A percentile compares a stretch with the other conserved stretches of the same genome.
Conservation (phyloP, 2,888 invertebrate genomes). For the Arctia plantaginis region DNA sequence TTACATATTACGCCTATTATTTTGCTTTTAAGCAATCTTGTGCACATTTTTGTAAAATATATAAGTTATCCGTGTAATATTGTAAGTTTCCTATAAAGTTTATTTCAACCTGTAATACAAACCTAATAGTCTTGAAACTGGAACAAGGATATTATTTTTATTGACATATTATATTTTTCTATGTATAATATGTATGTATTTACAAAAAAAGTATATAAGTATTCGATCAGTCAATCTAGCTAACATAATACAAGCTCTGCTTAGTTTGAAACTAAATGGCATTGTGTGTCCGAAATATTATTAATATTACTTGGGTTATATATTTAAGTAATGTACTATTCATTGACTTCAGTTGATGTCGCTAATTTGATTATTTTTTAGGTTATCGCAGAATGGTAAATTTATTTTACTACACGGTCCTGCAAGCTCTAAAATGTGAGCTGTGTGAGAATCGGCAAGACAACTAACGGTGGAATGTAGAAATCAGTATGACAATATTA, state of each 20-base stretch:
- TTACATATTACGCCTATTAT: constrained; percentile 60
- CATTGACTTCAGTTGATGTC: too few relatives aligned
- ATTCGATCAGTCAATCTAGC: too few relatives aligned
- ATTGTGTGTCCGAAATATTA: too few relatives aligned
- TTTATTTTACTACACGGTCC: background rate
- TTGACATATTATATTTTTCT: too few relatives aligned
- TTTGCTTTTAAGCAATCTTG: constrained; percentile 58
- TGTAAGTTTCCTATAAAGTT: background rate
- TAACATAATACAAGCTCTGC: too few relatives aligned
- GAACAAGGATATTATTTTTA: too few relatives aligned
- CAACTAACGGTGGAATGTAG: background rate
- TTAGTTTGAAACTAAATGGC: too few relatives aligned
- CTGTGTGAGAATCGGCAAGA: background rate
- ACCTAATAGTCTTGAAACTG: background rate
- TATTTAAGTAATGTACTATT: too few relatives aligned
- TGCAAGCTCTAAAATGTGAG: background rate
- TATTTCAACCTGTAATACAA: background rate
- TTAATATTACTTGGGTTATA: too few relatives aligned
- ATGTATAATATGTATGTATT: too few relatives aligned
- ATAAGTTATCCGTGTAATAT: background rate
- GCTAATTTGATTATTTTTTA: too few relatives aligned
- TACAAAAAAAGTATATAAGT: too few relatives aligned
- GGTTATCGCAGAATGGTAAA: background rate
- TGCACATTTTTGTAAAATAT: constrained; percentile 24
- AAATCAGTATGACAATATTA: background rate